These are phyloP conservation scores for Bacillus rossius DNA, from an alignment of 1,140 invertebrate genomes.

Conservation along the genomic window DNA sequence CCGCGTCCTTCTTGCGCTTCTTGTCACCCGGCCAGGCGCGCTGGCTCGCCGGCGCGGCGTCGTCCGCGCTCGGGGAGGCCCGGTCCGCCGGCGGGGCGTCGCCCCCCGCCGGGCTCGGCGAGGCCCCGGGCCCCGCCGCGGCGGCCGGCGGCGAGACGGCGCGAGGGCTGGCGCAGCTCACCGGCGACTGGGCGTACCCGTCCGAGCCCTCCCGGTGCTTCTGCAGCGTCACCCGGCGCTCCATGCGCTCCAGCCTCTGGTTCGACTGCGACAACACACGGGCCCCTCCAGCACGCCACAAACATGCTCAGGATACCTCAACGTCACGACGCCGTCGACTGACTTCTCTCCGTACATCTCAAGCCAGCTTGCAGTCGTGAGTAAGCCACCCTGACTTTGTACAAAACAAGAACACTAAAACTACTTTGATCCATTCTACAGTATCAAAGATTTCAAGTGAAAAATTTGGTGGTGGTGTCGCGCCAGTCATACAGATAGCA, in stretches of 20 bases:
- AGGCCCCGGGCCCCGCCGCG: background rate
- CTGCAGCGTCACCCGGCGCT: constrained; percentile 35
- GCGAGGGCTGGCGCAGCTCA: background rate
- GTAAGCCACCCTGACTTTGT: no score
- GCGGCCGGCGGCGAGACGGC: background rate
- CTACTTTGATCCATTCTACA: no score
- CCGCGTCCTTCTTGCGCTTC: constrained; percentile 40
- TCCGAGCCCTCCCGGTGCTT: constrained; percentile 21
- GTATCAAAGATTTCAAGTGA: no score
- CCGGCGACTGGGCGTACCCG: constrained; percentile 6
- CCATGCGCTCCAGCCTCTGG: constrained; percentile 40
- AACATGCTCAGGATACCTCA: no score
- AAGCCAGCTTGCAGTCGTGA: no score
- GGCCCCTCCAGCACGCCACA: no score
- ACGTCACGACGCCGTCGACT: no score
- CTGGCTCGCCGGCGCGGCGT: constrained; percentile 20
- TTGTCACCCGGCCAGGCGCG: constrained; percentile 38
- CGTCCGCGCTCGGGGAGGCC: constrained; percentile 4
- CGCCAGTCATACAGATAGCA: no score
- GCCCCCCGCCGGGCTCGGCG: background rate
- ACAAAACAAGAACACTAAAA: no score
- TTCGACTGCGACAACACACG: no score
- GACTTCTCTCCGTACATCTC: no score
- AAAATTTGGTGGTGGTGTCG: no score
- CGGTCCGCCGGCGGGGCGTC: background rate